Evolutionary conservation across 1,140 invertebrate species (phyloP), one percentile per base, ranked within the genome.

Genomic region (Megalonaias nervosa): DNA sequence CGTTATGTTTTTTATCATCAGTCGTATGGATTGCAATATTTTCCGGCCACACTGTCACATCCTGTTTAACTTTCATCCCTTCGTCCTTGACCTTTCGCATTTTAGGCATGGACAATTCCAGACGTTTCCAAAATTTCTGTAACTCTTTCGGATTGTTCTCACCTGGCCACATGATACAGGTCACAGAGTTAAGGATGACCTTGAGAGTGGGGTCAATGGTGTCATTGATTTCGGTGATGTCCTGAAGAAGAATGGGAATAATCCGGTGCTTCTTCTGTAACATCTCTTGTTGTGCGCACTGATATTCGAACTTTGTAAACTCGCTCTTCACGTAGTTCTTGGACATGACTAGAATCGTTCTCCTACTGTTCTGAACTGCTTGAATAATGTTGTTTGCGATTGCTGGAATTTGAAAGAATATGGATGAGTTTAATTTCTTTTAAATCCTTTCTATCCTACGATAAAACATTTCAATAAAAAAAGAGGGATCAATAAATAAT

Each of bases 301-400:
- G 83, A 66, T 82, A 89, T 79, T 89, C 87, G 62, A 87, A 84
- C 60, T 79, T 81, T n/a, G 81, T 84, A 68, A 81, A 88, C 62
- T 88, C 85, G 48, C 82, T 87, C 14, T 80, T 67, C 13, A 87
- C 60, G 67, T 84, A 88, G 23, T 82, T 65, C 6, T 80, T 80
- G 5, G 85, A 80, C 5, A 88, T 23, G 5, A 88, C 59, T 31
- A 88, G 67, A 19, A 88, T 86, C 12, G 85, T 87, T n/a, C 86
- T 31, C 17, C 85, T 59, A 55, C 84, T 86, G 14, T 83, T 78
- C 56, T 86, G 78, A n/a, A 88, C 74, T 14, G 84, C 85, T 15
- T 77, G 31, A 4, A 87, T 79, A n/a, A 88, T 88, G 60, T 83
- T 83, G 60, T 86, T 83, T 21, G 82, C 78, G 21, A 87, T 86